Percentiles rank a stretch among this genome's conserved stretches.
These are phyloP conservation scores for Lagria hirta DNA, from an alignment of 2,888 invertebrate species.

Conservation along the genomic window DNA sequence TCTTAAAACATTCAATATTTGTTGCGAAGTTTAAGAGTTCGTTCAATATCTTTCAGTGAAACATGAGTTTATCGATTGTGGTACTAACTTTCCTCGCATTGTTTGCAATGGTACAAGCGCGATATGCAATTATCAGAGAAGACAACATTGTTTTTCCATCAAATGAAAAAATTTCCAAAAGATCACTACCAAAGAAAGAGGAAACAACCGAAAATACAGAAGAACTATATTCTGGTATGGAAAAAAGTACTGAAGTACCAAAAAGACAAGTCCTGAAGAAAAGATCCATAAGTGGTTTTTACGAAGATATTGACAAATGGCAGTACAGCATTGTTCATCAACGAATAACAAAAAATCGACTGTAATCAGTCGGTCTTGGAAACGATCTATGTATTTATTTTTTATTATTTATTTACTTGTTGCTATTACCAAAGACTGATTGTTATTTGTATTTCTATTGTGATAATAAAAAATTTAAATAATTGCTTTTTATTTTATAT, in stretches of 20 bases:
- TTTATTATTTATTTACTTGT: too few relatives aligned
- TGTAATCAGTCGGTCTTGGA: too few relatives aligned
- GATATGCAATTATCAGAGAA: conserved; percentile 4
- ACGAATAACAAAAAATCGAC: conserved; percentile 9
- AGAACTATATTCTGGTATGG: neutral
- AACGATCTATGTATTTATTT: too few relatives aligned
- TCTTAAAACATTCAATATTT: conserved; percentile 5
- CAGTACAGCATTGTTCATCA: conserved; percentile 9
- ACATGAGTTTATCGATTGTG: conserved; percentile 8
- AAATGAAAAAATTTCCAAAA: conserved; percentile 19
- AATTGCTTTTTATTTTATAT: conserved; percentile 10
- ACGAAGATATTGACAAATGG: conserved; percentile 14
- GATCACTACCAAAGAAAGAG: conserved; percentile 1
- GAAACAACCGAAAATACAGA: conserved; percentile 1
- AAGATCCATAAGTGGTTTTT: conserved; percentile 4
- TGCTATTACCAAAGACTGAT: too few relatives aligned
- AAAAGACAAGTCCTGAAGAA: conserved; percentile 3
- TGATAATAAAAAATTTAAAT: neutral
- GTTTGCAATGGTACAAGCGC: conserved; percentile 2
- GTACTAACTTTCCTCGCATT: conserved; percentile 4
- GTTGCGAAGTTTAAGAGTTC: neutral
- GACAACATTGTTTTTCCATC: conserved; percentile 13
- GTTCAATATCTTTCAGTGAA: conserved; percentile 5
- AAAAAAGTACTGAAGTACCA: neutral
- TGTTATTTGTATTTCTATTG: too few relatives aligned